These are phyloP conservation scores for Pocillopora meandrina DNA, from an alignment of 92 coral and sea anemone species.

Conservation along the genomic window DNA sequence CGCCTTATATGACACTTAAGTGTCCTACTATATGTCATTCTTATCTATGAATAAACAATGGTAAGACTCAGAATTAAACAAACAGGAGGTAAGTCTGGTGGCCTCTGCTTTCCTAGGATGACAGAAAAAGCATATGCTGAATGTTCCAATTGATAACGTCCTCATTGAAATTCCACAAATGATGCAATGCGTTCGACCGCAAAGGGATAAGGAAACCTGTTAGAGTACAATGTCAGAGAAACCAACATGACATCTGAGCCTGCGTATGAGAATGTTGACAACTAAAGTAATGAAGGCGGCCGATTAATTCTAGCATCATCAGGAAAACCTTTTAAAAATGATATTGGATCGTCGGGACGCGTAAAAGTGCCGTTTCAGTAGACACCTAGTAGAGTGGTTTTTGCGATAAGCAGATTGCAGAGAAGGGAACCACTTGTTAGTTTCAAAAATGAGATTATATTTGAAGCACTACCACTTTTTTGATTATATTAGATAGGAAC, in stretches of 20 bases:
- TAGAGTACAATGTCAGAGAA: conserved; percentile 14
- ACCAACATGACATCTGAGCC: conserved; percentile 1
- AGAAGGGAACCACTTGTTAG: not conserved
- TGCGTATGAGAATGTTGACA: not conserved
- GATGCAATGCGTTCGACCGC: conserved; percentile 14
- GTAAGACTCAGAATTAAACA: too few relatives aligned
- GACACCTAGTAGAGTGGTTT: not conserved
- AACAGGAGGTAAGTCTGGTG: not conserved
- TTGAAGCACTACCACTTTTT: conserved; percentile 51
- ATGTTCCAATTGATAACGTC: conserved; percentile 24
- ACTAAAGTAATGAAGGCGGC: not conserved
- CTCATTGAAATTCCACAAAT: conserved; percentile 3
- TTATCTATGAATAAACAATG: too few relatives aligned
- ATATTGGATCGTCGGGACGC: not conserved
- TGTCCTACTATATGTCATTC: not conserved
- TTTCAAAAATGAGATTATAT: conserved; percentile 28
- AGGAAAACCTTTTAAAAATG: conserved; percentile 12
- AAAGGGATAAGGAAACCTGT: not conserved
- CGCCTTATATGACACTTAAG: conserved; percentile 1
- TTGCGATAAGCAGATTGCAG: conserved; percentile 1
- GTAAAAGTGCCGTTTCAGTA: not conserved
- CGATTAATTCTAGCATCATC: conserved; percentile 4
- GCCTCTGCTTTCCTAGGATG: not conserved
- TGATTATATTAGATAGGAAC: conserved; percentile 47
- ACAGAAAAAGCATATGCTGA: conserved; percentile 7